Conservation (phyloP, 2,888 invertebrate species). For the Chalcosyrphus nemorum region DNA sequence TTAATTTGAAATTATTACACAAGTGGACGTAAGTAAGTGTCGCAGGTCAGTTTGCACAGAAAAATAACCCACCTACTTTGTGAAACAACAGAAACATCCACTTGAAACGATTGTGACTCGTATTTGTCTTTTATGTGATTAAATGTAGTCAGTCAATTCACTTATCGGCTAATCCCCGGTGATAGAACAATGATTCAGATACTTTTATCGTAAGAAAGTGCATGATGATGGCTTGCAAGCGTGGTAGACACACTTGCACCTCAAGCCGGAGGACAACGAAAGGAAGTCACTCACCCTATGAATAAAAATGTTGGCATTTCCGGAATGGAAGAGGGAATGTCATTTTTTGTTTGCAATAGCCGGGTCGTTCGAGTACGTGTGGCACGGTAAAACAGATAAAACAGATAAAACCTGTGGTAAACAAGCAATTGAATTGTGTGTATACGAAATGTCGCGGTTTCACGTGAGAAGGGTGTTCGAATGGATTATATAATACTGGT, state of each 20-base stretch:
- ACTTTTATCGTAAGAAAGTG: background rate
- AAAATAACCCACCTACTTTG: background rate
- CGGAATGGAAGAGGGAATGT: constrained; percentile 32
- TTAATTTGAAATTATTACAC: too few species aligned
- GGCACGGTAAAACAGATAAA: constrained; percentile 1
- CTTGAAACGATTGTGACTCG: background rate
- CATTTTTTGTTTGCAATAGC: constrained; percentile 11
- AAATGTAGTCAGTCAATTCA: background rate
- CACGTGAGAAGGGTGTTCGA: background rate
- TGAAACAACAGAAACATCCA: too few species aligned
- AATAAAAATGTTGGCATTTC: constrained; percentile 62
- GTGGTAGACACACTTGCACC: too few species aligned
- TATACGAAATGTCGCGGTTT: constrained; percentile 43
- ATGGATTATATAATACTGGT: constrained; percentile 40
- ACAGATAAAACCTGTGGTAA: constrained; percentile 50
- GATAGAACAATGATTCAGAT: background rate
- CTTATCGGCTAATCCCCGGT: background rate
- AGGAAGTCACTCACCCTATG: constrained; percentile 28
- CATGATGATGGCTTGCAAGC: too few species aligned
- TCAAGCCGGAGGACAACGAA: background rate
- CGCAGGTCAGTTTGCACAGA: background rate
- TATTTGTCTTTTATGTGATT: background rate
- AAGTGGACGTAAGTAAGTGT: background rate
- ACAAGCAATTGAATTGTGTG: constrained; percentile 38
- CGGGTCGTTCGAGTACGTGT: constrained; percentile 49